Conservation (phyloP, 2,113 vertebrate genomes). For the Cervus canadensis region DNA sequence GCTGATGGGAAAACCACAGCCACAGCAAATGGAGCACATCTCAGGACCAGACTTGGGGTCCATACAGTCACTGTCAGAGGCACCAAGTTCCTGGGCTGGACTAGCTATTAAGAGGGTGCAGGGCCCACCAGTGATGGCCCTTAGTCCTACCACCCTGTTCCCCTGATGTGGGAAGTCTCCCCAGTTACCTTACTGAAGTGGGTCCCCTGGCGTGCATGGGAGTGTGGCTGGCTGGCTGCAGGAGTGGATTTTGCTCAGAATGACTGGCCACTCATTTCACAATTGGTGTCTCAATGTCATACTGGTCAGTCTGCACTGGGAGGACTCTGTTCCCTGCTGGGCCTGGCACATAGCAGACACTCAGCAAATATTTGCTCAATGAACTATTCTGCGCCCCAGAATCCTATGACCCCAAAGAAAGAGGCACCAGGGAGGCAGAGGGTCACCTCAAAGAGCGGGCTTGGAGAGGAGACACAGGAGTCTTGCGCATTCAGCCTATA, state of each 20-base stretch:
- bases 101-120: neutral
- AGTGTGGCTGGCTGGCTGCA: neutral
- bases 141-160: neutral
- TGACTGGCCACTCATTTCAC: constrained; percentile 17
- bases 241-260: neutral
- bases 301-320: neutral
- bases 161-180: neutral
- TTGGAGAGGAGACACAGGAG: neutral
- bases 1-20: neutral
- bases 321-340: constrained; percentile 38
- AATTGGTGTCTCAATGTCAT: neutral
- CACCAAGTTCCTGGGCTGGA: neutral
- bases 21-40: neutral
- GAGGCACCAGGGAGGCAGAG: neutral
- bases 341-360: constrained; percentile 37
- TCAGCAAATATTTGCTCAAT: constrained; percentile 17
- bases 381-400: neutral
- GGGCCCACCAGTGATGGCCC: neutral
- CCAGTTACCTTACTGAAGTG: neutral
- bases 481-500: neutral
- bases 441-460: neutral
- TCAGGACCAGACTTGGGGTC: neutral
- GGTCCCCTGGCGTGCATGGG: neutral
- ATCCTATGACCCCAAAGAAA: neutral
- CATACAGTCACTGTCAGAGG: neutral